These are phyloP conservation scores for Oceanites oceanicus DNA, from an alignment of 2,113 vertebrate species.

Conservation along the genomic window DNA sequence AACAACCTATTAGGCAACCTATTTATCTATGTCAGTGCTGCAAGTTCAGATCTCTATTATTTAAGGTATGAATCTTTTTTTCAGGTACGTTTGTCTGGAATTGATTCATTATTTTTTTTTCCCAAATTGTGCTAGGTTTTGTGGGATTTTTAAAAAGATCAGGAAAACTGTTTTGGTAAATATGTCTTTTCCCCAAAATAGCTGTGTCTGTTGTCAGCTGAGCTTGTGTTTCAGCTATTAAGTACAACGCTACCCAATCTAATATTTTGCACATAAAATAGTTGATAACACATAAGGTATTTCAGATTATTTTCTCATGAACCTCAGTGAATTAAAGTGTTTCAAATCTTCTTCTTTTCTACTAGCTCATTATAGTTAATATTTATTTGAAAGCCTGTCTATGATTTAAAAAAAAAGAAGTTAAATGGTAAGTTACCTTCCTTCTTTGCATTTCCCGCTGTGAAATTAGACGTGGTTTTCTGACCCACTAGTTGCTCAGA, in stretches of 20 bases:
- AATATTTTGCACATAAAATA: not conserved
- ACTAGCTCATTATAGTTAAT: not conserved
- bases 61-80: slow-evolving; percentile 70
- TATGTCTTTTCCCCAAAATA: not conserved
- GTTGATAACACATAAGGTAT: not conserved
- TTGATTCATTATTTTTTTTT: not conserved
- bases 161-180: not conserved
- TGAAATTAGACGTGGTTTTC: not conserved
- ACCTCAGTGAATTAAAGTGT: not conserved
- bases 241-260: not conserved
- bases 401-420: not conserved
- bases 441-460: not conserved
- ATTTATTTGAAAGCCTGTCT: not conserved
- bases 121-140: not conserved
- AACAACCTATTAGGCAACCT: slow-evolving; percentile 81
- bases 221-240: not conserved
- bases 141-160: not conserved
- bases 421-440: not conserved
- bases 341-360: not conserved
- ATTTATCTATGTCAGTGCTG: slow-evolving; percentile 79
- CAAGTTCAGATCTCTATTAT: slow-evolving; percentile 77
- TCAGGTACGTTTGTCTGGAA: slow-evolving; percentile 44
- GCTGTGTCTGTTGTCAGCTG: not conserved
- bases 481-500: not conserved
- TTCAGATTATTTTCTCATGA: not conserved